Evolutionary conservation across 2,888 invertebrate genomes (phyloP).

Genomic region (Linhomoeus sp.): DNA sequence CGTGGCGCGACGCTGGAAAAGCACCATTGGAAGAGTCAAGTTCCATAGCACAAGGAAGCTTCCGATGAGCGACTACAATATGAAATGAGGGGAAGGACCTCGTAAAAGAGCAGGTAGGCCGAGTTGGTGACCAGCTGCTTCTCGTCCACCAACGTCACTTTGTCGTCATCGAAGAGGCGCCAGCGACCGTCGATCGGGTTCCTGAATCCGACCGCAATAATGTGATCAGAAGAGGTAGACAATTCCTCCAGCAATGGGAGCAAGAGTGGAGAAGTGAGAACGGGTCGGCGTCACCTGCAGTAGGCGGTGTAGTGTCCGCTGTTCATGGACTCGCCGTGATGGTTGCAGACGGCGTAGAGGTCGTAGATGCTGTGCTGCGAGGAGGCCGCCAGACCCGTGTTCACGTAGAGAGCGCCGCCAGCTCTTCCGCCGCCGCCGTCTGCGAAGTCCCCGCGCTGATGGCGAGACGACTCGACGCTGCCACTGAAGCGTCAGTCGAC

Average conservation of each 20-base stretch:
- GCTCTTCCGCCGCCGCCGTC: too few relatives aligned
- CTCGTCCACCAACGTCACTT: conserved; percentile 48
- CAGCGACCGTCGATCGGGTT: conserved; percentile 79
- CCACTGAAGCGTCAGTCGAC: not conserved
- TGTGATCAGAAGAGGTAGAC: conserved; percentile 10
- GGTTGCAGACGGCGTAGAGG: conserved; percentile 81
- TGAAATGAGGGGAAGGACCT: too few relatives aligned
- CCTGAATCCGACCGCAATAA: conserved; percentile 73
- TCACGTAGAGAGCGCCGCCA: too few relatives aligned
- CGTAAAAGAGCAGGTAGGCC: conserved; percentile 86
- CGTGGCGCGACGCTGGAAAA: not conserved
- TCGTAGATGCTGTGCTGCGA: conserved; percentile 75
- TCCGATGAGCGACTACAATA: too few relatives aligned
- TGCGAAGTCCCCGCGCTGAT: not conserved
- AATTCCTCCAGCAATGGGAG: too few relatives aligned
- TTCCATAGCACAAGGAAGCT: too few relatives aligned
- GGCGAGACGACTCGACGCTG: not conserved
- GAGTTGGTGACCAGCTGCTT: conserved; percentile 63
- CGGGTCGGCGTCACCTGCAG: conserved; percentile 14
- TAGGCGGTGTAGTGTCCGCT: conserved; percentile 74
- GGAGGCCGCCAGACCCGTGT: too few relatives aligned
- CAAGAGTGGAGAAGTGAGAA: too few relatives aligned
- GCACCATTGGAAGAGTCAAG: not conserved
- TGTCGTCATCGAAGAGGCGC: conserved; percentile 85
- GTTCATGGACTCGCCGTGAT: conserved; percentile 49